These are phyloP conservation scores for Pagrus major DNA, from an alignment of 2,113 vertebrate genomes.

Conservation along the genomic window DNA sequence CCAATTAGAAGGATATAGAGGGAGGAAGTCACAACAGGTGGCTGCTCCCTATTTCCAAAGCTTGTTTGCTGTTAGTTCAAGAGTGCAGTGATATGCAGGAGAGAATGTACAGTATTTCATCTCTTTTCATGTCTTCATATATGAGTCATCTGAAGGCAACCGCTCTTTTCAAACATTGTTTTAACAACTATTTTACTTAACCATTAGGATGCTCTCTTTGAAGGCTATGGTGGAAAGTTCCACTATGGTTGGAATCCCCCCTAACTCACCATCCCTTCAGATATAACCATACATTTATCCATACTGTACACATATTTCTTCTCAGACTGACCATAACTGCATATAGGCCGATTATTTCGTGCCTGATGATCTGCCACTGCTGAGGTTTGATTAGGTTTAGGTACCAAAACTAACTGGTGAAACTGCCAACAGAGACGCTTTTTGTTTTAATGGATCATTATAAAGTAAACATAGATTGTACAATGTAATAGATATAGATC, in stretches of 20 bases:
- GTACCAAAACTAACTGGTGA: not conserved
- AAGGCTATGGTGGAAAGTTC: not conserved
- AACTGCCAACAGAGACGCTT: too few species aligned
- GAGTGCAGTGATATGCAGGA: not conserved
- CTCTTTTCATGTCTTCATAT: not conserved
- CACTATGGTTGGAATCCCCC: not conserved
- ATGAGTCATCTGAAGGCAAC: not conserved
- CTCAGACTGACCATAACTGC: not conserved
- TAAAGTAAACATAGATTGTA: too few species aligned
- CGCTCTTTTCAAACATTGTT: too few species aligned
- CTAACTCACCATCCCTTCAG: not conserved
- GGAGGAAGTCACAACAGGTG: conserved; percentile 30
- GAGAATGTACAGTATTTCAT: not conserved
- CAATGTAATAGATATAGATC: too few species aligned
- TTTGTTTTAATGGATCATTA: too few species aligned
- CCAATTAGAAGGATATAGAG: conserved; percentile 15
- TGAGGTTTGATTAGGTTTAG: too few species aligned
- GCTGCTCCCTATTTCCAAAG: conserved; percentile 14
- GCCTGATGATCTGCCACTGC: not conserved
- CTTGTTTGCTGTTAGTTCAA: not conserved
- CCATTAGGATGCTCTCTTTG: not conserved
- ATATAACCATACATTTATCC: too few species aligned
- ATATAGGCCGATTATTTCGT: not conserved
- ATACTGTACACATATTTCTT: too few species aligned
- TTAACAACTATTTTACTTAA: not conserved